phyloP scores from a whole-genome alignment of 2,888 invertebrate species.

The Pyrrhia umbra region DNA sequence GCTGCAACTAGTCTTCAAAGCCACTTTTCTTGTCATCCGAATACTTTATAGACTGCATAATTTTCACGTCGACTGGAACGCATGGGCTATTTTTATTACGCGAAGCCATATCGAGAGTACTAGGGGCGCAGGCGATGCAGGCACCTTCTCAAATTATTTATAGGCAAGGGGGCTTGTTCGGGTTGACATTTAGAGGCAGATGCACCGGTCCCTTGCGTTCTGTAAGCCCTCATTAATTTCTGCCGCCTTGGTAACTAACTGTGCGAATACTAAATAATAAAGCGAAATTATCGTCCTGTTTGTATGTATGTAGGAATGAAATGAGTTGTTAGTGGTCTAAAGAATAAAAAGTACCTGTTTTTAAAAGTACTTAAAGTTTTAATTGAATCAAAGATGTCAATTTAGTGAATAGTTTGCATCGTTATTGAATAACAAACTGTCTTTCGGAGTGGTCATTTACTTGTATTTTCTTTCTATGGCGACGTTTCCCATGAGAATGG shows the following conservation, averaged over 20 bases:
- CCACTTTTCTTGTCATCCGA: constrained; percentile 62
- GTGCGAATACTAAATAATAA: constrained; percentile 62
- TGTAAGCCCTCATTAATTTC: constrained; percentile 81
- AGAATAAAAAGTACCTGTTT: constrained; percentile 5
- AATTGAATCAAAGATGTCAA: constrained; percentile 25
- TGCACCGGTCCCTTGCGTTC: constrained; percentile 71
- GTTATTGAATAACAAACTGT: constrained; percentile 6
- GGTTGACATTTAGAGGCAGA: constrained; percentile 87
- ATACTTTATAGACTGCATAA: constrained; percentile 71
- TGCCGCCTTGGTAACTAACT: constrained; percentile 76
- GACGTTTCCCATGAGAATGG: constrained; percentile 49
- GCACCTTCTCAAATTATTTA: constrained; percentile 85
- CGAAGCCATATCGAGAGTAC: constrained; percentile 82
- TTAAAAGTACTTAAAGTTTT: background rate
- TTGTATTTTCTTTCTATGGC: constrained; percentile 16
- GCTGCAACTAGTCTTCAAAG: constrained; percentile 24
- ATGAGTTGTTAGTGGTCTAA: constrained; percentile 28
- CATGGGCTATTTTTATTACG: constrained; percentile 81
- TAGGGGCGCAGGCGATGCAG: constrained; percentile 74
- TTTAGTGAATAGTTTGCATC: constrained; percentile 5
- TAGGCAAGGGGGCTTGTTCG: constrained; percentile 78
- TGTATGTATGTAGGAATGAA: constrained; percentile 18
- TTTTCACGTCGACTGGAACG: constrained; percentile 68
- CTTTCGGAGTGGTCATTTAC: constrained; percentile 12
- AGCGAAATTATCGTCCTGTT: constrained; percentile 59